Percentiles rank a stretch among this genome's conserved stretches.
phyloP scores from a whole-genome alignment of 2,797 vertebrate species.

The Hozukius guyotensis region DNA sequence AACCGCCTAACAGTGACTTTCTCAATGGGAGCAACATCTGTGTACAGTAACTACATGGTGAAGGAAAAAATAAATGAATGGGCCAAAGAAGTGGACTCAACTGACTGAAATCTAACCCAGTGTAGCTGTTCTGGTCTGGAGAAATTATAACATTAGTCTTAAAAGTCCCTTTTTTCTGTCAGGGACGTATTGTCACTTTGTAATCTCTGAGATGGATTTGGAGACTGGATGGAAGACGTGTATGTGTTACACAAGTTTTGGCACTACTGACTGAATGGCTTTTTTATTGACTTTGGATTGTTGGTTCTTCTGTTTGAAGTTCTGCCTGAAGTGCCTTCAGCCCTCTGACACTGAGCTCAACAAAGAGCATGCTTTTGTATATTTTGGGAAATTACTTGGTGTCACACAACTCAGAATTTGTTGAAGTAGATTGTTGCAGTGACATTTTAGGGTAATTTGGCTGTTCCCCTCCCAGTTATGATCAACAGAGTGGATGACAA shows the following conservation, averaged over 20 bases:
- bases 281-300: constrained; percentile 47
- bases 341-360: constrained; percentile 34
- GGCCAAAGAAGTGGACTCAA: constrained; percentile 62
- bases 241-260: constrained; percentile 79
- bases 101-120: constrained; percentile 25
- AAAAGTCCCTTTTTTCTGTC: constrained; percentile 39
- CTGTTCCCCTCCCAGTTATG: background rate
- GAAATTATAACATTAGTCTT: constrained; percentile 62
- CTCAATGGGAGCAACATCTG: constrained; percentile 1
- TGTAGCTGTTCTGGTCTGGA: constrained; percentile 19
- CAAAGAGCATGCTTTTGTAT: constrained; percentile 6
- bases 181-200: constrained; percentile 33
- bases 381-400: background rate
- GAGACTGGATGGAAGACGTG: constrained; percentile 87
- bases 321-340: constrained; percentile 79
- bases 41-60: constrained; percentile 23
- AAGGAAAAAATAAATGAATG: constrained; percentile 22
- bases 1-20: constrained; percentile 1
- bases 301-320: constrained; percentile 43
- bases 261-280: constrained; percentile 69
- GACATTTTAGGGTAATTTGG: background rate
- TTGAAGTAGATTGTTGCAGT: background rate
- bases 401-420: constrained; percentile 8
- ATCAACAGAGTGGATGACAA: background rate
- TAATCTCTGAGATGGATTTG: constrained; percentile 91